A percentile compares a stretch with the other conserved stretches of the same genome.
phyloP scores from a whole-genome alignment of 2,888 invertebrate species.

The Phymatocera aterrima region DNA sequence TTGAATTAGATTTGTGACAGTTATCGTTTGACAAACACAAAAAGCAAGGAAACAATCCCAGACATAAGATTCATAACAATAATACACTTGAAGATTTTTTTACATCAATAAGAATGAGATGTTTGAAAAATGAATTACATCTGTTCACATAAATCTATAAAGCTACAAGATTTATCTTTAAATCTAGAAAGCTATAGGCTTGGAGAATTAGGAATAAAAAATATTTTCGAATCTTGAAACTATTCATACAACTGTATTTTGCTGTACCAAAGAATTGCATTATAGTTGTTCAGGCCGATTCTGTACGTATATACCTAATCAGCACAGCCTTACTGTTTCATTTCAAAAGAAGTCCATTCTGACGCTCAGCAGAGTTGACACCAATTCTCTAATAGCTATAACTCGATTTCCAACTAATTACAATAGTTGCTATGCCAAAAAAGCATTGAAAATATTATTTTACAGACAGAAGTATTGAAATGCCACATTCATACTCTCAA shows the following conservation, averaged over 20 bases:
- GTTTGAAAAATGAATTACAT: neutral
- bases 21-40: neutral
- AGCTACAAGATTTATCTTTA: too few species aligned
- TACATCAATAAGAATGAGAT: neutral
- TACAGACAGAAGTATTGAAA: neutral
- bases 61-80: neutral
- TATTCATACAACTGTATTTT: neutral
- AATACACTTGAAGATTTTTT: neutral
- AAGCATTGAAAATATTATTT: neutral
- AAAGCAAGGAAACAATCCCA: neutral
- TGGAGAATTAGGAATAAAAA: neutral
- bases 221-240: neutral
- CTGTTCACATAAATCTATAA: neutral
- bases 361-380: constrained; percentile 8
- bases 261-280: neutral
- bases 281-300: neutral
- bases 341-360: neutral
- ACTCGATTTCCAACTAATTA: constrained; percentile 5
- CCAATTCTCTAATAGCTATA: neutral
- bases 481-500: neutral
- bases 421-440: neutral
- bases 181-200: neutral
- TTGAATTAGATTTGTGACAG: neutral
- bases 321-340: neutral
- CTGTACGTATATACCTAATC: constrained; percentile 12